Base-by-base conservation (phyloP, 2,888 invertebrate species). In the Meloe dianella region DNA sequence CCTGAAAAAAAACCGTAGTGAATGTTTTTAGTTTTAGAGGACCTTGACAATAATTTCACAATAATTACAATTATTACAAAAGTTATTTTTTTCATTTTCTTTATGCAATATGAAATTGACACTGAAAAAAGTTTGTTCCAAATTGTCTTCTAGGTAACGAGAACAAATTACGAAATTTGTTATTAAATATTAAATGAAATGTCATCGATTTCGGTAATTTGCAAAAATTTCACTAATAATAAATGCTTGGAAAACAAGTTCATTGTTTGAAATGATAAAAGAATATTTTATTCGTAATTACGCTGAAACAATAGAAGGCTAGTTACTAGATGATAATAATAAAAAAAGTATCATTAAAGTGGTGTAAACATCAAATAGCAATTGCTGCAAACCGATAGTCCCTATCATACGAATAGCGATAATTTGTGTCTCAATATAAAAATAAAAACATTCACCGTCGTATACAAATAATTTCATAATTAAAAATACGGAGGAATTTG, bases 71-170 rank as follows among this genome's bases (percentile, higher is more conserved):
- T 54, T 65, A 65, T 65, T 64, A 60, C 66, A 64, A 66, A 17
- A 61, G 41, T 47, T n/a, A n/a, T n/a, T n/a, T n/a, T n/a, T n/a
- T n/a, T n/a, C n/a, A n/a, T n/a, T 4, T 27, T 27, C 51, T 65
- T 64, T 66, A 60, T 62, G 63, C 64, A 64, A 73, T 64, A 68
- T 69, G 70, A 68, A 74, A 71, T 69, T 72, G 71, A 72, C 73
- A 73, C 65, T 74, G 73, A 73, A 69, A 71, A 41, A 70, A 71
- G n/a, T n/a, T 57, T 63, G 59, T 57, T 51, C 69, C 67, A 65
- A 64, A 61, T 66, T 66, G 65, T 57, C 47, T 70, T 70, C 63
- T 72, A 68, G 70, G 71, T 71, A 71, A 71, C 38, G 72, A 66
- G 72, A 68, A 71, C 74, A 63, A 57, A 64, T 71, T 71, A 60